phyloP scores from a whole-genome alignment of 2,888 invertebrate genomes.

The Drosophila koepferae region DNA sequence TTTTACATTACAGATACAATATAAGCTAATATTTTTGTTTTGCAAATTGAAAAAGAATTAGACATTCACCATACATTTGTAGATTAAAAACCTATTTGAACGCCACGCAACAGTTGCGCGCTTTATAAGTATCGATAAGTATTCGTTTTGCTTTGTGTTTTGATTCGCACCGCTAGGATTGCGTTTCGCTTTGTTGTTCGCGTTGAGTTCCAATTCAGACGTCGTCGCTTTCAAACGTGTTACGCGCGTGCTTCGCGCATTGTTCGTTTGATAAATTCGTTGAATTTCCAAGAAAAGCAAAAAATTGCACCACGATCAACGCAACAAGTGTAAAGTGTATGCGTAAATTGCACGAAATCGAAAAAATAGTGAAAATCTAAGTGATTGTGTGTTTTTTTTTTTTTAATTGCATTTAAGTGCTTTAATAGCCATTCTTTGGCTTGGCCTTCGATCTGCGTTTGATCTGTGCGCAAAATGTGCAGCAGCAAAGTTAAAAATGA shows the following conservation, averaged over 20 bases:
- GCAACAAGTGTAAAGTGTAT: constrained; percentile 58
- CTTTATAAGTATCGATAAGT: constrained; percentile 38
- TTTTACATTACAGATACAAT: not conserved
- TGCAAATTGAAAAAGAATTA: not conserved
- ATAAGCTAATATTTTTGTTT: not conserved
- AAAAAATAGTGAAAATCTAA: constrained; percentile 21
- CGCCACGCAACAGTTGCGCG: constrained; percentile 11
- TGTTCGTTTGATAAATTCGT: constrained; percentile 55
- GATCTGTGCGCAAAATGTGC: constrained; percentile 54
- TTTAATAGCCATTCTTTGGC: constrained; percentile 28
- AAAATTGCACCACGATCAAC: constrained; percentile 56
- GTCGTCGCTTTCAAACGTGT: constrained; percentile 55
- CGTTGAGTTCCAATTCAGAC: constrained; percentile 55
- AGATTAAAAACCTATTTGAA: not conserved
- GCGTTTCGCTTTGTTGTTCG: constrained; percentile 30
- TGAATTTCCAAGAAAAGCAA: constrained; percentile 44
- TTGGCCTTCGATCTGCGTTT: constrained; percentile 33
- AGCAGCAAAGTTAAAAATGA: constrained; percentile 49
- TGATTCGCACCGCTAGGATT: constrained; percentile 47
- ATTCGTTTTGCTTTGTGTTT: constrained; percentile 43
- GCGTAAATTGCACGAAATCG: constrained; percentile 29
- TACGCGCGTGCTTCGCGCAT: constrained; percentile 55
- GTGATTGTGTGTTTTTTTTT: constrained; percentile 30
- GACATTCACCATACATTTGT: not conserved
- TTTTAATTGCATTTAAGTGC: constrained; percentile 21